Conservation (phyloP, 2,113 vertebrate species). For the Conger conger region DNA sequence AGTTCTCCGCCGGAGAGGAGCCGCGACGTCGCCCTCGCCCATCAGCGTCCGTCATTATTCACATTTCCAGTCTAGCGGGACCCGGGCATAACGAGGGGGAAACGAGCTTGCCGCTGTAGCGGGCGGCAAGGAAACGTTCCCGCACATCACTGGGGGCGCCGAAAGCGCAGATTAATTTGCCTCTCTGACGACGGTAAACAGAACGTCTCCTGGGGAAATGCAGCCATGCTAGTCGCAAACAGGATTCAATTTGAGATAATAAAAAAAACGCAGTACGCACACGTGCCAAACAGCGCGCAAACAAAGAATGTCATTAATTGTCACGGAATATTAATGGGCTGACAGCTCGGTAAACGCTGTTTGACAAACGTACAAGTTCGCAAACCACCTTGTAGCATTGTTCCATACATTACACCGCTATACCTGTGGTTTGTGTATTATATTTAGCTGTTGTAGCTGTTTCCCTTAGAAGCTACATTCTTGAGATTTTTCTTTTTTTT, state of each 20-base stretch:
- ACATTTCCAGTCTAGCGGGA: slow-evolving; percentile 53
- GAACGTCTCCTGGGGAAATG: slow-evolving; percentile 53
- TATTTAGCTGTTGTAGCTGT: not conserved
- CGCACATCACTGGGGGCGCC: not conserved
- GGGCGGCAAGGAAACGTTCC: slow-evolving; percentile 43
- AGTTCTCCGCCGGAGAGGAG: slow-evolving; percentile 14
- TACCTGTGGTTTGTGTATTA: not conserved
- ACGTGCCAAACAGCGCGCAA: not conserved
- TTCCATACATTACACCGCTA: not conserved
- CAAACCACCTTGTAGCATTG: not conserved
- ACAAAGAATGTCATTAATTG: not conserved
- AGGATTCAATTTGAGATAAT: slow-evolving; percentile 41
- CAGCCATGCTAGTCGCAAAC: slow-evolving; percentile 49
- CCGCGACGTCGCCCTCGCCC: slow-evolving; percentile 12
- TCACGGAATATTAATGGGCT: not conserved
- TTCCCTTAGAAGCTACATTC: not conserved
- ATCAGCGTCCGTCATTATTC: slow-evolving; percentile 47
- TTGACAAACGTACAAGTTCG: not conserved
- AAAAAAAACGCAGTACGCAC: slow-evolving; percentile 14
- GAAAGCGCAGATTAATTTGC: slow-evolving; percentile 51
- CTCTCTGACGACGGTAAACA: slow-evolving; percentile 45
- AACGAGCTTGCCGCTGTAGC: slow-evolving; percentile 62
- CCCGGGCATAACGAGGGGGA: slow-evolving; percentile 41
- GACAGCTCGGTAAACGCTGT: not conserved
- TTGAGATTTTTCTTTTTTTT: not conserved